These are phyloP conservation scores for Propithecus deckenii DNA, from an alignment of 2,797 vertebrate genomes.

Conservation along the genomic window DNA sequence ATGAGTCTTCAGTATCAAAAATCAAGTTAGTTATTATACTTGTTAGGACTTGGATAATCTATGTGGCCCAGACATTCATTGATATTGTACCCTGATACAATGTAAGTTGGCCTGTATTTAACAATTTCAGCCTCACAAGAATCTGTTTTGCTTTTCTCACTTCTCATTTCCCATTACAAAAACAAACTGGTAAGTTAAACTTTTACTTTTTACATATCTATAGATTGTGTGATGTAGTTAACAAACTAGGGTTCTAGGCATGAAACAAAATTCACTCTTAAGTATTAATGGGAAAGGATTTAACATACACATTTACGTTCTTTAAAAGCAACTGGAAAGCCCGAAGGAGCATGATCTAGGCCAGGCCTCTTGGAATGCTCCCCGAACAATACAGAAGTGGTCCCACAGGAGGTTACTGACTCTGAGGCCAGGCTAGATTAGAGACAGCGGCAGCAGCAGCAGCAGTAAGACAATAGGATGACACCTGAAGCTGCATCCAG, in stretches of 20 bases:
- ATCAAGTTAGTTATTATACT: neutral
- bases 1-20: neutral
- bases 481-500: neutral
- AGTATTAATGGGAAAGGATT: neutral
- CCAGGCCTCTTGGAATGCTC: neutral
- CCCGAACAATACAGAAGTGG: neutral
- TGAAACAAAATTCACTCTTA: neutral
- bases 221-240: neutral
- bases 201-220: neutral
- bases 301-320: neutral
- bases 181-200: neutral
- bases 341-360: neutral
- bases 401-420: neutral
- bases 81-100: neutral
- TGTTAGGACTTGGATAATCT: neutral
- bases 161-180: neutral
- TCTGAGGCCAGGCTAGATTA: neutral
- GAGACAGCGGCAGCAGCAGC: neutral
- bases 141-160: neutral
- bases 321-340: neutral
- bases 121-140: neutral
- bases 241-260: neutral
- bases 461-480: neutral
- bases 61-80: neutral
- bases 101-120: neutral